Evolutionary conservation across 2,888 invertebrate genomes (phyloP), one percentile per base, ranked within the genome.

Genomic region (Galerucella calmariensis): DNA sequence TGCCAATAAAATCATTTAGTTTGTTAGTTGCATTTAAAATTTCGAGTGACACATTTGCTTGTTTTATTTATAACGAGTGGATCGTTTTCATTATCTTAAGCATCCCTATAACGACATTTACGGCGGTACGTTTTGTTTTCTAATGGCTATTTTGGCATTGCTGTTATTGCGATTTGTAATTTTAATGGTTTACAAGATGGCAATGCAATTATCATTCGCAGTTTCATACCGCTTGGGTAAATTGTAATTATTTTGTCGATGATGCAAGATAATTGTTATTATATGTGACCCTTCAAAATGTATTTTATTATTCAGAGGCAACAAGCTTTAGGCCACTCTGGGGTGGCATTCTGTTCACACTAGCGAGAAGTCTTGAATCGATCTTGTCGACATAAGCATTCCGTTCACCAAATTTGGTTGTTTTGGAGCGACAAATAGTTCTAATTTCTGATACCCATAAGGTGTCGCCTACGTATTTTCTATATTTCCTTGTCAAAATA

Each of bases 1-100:
- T 82, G 82, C 82, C 85, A 85, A 85, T 86, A 86, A 86, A 86
- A 84, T 85, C 85, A 86, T 86, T 85, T 84, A 81, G 76, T 79
- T 20, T 81, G 81, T 83, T 67, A 61, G 58, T 72, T 84, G 83
- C 82, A 82, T 84, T 84, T 82, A 79, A 80, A 81, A 65, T 78
- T 41, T 80, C 82, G 78, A 80, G 81, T 81, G 82, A 80, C 79
- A 79, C 78, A 77, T 77, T 79, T 76, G 72, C 74, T 75, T 73
- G 51, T 63, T 61, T 59, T 63, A 67, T 66, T 72, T 74, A 69
- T 80, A 76, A 77, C 70, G 68, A 73, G 79, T 51, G 65, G 20
- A 65, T 65, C 82, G 81, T 83, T 81, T 80, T 79, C 81, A 80
- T 84, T 83, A 83, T 81, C 76, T 72, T 66, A 67, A 72, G 77